phyloP scores from a whole-genome alignment of 2,113 vertebrate species.

The Melanocharis versteri region DNA sequence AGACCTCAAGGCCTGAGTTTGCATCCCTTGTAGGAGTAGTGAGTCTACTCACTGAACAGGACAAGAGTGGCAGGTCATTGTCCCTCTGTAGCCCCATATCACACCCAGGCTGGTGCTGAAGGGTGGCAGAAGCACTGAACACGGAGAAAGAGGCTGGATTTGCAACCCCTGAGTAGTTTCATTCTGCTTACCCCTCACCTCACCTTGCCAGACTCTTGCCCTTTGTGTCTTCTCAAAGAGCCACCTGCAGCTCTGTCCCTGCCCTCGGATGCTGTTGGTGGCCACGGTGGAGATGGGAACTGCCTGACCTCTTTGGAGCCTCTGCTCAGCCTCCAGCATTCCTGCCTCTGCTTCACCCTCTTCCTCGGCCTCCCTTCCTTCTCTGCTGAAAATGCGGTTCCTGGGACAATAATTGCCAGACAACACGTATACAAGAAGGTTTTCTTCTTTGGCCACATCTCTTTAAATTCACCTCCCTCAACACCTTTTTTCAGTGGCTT shows the following conservation, averaged over 20 bases:
- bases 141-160: background rate
- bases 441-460: background rate
- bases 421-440: background rate
- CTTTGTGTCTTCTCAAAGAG: background rate
- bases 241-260: background rate
- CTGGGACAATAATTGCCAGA: background rate
- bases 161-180: background rate
- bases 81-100: background rate
- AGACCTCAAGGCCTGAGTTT: background rate
- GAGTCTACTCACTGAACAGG: background rate
- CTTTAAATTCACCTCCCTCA: background rate
- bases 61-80: background rate
- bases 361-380: background rate
- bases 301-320: background rate
- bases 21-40: background rate
- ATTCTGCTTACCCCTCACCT: background rate
- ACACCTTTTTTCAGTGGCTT: background rate
- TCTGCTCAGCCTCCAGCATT: background rate
- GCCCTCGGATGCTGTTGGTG: rapidly evolving
- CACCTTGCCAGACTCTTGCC: background rate
- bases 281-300: background rate
- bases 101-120: background rate
- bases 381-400: background rate
- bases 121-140: background rate
- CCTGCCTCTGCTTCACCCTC: background rate